Conservation (phyloP, 2,888 invertebrate species). For the Troilus luridus region DNA sequence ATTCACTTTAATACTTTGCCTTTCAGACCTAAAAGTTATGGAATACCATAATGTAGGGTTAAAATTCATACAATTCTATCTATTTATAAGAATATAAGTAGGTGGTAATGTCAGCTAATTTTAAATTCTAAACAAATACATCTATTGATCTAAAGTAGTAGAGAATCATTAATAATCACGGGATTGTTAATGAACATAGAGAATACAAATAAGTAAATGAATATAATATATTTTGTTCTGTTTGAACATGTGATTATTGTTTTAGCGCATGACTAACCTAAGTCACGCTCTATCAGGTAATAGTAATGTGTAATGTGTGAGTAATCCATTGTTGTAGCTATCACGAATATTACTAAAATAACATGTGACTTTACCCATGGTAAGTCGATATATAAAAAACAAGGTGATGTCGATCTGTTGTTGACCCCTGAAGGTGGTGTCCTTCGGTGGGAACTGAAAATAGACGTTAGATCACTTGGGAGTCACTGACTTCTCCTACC, state of each 20-base stretch:
- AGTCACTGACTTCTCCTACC: not conserved
- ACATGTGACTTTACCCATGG: not conserved
- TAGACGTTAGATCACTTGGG: not conserved
- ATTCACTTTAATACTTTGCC: no score
- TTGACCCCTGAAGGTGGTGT: not conserved
- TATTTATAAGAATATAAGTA: no score
- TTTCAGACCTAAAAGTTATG: no score
- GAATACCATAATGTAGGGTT: no score
- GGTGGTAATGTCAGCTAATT: no score
- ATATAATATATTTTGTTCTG: not conserved
- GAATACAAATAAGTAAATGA: no score
- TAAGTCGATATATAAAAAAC: not conserved
- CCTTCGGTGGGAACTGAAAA: not conserved
- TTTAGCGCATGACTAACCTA: not conserved
- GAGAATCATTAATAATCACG: no score
- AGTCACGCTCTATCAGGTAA: not conserved
- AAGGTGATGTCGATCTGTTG: not conserved
- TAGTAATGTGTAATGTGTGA: not conserved
- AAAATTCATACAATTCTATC: no score
- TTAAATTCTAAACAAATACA: no score
- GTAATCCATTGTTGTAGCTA: not conserved
- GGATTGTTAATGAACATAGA: no score
- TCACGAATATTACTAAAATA: not conserved
- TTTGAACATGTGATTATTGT: not conserved
- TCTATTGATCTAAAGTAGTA: no score